These are phyloP conservation scores for Formicarius rufipectus DNA, from an alignment of 2,113 vertebrate species.

Conservation along the genomic window DNA sequence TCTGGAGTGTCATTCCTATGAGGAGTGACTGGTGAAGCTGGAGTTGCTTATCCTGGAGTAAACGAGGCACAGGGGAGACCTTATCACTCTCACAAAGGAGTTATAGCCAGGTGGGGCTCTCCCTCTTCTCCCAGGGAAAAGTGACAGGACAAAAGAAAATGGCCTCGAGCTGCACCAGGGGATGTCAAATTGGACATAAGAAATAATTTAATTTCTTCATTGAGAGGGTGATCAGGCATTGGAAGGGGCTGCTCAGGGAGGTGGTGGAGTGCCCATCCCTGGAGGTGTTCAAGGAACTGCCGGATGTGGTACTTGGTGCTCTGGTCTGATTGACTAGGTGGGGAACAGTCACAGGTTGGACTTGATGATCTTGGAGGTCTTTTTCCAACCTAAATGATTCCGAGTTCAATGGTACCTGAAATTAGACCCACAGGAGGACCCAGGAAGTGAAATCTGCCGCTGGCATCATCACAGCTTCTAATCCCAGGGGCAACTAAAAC, in stretches of 20 bases:
- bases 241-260: not conserved
- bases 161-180: not conserved
- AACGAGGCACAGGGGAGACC: not conserved
- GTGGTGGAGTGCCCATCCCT: not conserved
- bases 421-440: not conserved
- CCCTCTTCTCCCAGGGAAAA: not conserved
- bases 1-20: not conserved
- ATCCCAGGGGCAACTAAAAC: not conserved
- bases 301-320: not conserved
- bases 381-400: not conserved
- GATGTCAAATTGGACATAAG: not conserved
- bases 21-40: not conserved
- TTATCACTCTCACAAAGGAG: not conserved
- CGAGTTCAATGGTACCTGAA: not conserved
- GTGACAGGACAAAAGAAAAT: rapidly evolving
- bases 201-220: not conserved
- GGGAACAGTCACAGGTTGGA: not conserved
- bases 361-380: not conserved
- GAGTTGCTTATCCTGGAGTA: not conserved
- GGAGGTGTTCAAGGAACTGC: not conserved
- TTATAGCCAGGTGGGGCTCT: not conserved
- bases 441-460: not conserved
- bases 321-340: not conserved
- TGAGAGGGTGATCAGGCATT: not conserved
- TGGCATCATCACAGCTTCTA: not conserved